phyloP scores from a whole-genome alignment of 2,888 invertebrate species.

The Fragum fragum region DNA sequence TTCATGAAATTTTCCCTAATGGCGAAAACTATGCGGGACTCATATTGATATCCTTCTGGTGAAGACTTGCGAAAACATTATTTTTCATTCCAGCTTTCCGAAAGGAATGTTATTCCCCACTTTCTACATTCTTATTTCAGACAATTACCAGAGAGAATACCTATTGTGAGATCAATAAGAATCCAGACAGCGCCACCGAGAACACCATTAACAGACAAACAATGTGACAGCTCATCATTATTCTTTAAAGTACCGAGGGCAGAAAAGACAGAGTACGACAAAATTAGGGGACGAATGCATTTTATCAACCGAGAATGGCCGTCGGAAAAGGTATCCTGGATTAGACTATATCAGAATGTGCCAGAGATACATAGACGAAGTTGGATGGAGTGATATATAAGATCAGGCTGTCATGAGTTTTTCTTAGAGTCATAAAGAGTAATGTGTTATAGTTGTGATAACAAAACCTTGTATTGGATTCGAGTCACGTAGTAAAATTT shows the following conservation, averaged over 20 bases:
- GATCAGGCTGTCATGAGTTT: no score
- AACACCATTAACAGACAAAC: conserved; percentile 1
- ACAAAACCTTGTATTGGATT: no score
- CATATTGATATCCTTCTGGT: no score
- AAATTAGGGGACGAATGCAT: conserved; percentile 25
- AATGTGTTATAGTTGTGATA: no score
- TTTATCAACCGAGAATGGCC: conserved; percentile 33
- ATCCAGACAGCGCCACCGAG: conserved; percentile 25
- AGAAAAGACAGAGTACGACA: conserved; percentile 4
- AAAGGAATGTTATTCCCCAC: no score
- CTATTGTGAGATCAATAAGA: conserved; percentile 10
- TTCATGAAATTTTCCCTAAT: no score
- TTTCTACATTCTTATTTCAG: conserved; percentile 24
- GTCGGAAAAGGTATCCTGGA: conserved; percentile 33
- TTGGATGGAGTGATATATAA: conserved; percentile 38
- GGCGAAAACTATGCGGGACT: no score
- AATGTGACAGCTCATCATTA: background rate
- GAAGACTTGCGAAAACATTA: no score
- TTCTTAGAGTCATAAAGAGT: no score
- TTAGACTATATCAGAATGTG: conserved; percentile 18
- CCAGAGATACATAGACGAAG: conserved; percentile 25
- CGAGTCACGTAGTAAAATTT: no score
- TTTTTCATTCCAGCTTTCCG: no score
- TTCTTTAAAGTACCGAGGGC: conserved; percentile 9
- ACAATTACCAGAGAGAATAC: conserved; percentile 25